Evolutionary conservation across 2,113 vertebrate genomes (phyloP).

Genomic region (Cyphomyrus plagiostoma): DNA sequence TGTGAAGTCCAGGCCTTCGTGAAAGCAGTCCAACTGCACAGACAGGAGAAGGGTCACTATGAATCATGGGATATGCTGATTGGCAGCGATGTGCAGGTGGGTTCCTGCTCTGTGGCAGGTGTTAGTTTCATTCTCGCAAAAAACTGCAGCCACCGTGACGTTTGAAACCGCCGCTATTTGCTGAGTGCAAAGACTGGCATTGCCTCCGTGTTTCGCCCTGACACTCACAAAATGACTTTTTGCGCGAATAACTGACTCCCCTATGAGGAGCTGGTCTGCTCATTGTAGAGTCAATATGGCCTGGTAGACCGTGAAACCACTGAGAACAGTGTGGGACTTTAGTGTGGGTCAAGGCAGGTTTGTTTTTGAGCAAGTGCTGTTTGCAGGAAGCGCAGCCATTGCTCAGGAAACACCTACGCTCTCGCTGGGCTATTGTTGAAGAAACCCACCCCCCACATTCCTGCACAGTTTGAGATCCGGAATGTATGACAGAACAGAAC

Average conservation of each 20-base stretch:
- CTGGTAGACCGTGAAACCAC: background rate
- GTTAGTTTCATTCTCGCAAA: background rate
- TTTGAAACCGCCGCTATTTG: background rate
- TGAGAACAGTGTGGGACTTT: background rate
- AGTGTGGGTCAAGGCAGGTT: background rate
- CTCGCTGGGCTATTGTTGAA: slow-evolving; percentile 26
- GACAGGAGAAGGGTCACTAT: slow-evolving; percentile 80
- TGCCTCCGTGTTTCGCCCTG: background rate
- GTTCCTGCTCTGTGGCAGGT: background rate
- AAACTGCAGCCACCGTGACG: background rate
- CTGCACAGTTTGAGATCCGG: background rate
- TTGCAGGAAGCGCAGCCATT: slow-evolving; percentile 20
- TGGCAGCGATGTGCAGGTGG: slow-evolving; percentile 76
- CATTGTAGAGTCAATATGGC: background rate
- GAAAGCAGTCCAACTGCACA: slow-evolving; percentile 77
- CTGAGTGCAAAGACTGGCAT: background rate
- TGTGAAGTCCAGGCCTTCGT: slow-evolving; percentile 73
- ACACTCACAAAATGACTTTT: background rate
- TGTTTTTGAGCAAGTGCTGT: background rate
- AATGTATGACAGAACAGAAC: background rate
- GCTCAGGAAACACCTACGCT: slow-evolving; percentile 31
- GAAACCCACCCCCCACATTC: background rate
- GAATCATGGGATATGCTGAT: slow-evolving; percentile 75
- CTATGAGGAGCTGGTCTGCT: background rate
- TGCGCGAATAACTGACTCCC: background rate